These are phyloP conservation scores for Trichogramma evanescens DNA, from an alignment of 2,888 invertebrate genomes.

Conservation along the genomic window DNA sequence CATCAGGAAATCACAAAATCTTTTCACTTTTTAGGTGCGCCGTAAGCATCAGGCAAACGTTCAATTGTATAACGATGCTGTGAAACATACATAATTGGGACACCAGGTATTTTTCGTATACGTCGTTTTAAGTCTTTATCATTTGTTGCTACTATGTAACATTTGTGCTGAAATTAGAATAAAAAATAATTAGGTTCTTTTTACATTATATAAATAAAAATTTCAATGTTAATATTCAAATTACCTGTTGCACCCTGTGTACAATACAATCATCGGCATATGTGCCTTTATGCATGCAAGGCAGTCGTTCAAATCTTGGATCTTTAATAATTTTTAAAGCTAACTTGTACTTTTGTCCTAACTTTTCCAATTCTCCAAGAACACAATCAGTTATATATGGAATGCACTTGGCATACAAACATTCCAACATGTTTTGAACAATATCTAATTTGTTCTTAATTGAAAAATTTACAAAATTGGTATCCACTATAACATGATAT, in stretches of 20 bases:
- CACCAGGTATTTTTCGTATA: constrained; percentile 95
- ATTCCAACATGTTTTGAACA: constrained; percentile 97
- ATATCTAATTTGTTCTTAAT: constrained; percentile 97
- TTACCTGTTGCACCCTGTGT: constrained; percentile 79
- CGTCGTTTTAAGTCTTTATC: constrained; percentile 94
- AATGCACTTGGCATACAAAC: constrained; percentile 95
- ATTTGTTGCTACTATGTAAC: constrained; percentile 98
- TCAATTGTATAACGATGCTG: constrained; percentile 92
- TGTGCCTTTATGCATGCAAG: constrained; percentile 93
- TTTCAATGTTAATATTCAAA: constrained; percentile 1
- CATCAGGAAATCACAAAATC: too few relatives aligned
- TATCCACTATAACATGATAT: constrained; percentile 92
- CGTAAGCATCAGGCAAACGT: constrained; percentile 98
- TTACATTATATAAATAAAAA: neutral
- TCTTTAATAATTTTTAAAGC: constrained; percentile 93
- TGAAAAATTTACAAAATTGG: constrained; percentile 98
- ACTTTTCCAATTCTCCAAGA: constrained; percentile 91
- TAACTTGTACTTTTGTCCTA: constrained; percentile 90
- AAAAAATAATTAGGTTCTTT: neutral
- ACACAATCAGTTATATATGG: constrained; percentile 99
- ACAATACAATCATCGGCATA: constrained; percentile 99
- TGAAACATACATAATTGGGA: constrained; percentile 96
- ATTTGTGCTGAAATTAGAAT: constrained; percentile 72
- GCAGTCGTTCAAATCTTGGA: constrained; percentile 83
- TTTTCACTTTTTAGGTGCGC: constrained; percentile 64